These are phyloP conservation scores for Phymastichus coffea DNA, from an alignment of 1,140 invertebrate species.

Conservation along the genomic window DNA sequence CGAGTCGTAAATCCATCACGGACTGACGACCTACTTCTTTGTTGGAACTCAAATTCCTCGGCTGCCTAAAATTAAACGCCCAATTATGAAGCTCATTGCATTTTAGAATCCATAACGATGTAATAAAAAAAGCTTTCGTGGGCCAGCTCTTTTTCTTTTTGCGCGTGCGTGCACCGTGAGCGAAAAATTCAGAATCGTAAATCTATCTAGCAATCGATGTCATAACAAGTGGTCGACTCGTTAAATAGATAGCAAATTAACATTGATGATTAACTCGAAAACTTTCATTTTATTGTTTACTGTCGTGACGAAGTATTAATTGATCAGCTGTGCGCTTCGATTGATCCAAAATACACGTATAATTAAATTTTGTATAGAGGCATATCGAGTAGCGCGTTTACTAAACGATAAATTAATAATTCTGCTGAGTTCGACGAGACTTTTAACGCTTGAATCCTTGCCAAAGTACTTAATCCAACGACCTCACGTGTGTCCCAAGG, in stretches of 20 bases:
- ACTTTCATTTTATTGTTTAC: too few relatives aligned
- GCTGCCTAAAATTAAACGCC: neutral
- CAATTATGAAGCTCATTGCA: neutral
- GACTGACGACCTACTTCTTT: neutral
- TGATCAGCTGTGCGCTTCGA: too few relatives aligned
- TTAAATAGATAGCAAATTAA: slow-evolving; percentile 7
- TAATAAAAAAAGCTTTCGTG: too few relatives aligned
- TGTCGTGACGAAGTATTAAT: too few relatives aligned
- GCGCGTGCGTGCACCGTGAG: neutral
- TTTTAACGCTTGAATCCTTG: neutral
- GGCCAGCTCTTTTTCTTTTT: too few relatives aligned
- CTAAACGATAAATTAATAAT: too few relatives aligned
- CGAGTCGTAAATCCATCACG: slow-evolving; percentile 11
- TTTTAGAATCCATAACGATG: neutral
- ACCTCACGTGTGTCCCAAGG: neutral
- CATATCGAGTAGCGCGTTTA: too few relatives aligned
- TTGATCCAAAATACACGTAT: too few relatives aligned
- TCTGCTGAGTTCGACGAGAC: too few relatives aligned
- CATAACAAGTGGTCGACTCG: neutral
- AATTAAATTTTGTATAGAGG: too few relatives aligned
- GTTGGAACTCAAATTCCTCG: too few relatives aligned
- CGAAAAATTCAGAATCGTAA: slow-evolving; percentile 21
- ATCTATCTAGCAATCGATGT: slow-evolving; percentile 12
- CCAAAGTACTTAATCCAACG: neutral
- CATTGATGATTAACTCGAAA: neutral